Percentiles rank a stretch among this genome's conserved stretches.
Conservation (phyloP, 2,888 invertebrate genomes). For the Caenorhabditis sp. region DNA sequence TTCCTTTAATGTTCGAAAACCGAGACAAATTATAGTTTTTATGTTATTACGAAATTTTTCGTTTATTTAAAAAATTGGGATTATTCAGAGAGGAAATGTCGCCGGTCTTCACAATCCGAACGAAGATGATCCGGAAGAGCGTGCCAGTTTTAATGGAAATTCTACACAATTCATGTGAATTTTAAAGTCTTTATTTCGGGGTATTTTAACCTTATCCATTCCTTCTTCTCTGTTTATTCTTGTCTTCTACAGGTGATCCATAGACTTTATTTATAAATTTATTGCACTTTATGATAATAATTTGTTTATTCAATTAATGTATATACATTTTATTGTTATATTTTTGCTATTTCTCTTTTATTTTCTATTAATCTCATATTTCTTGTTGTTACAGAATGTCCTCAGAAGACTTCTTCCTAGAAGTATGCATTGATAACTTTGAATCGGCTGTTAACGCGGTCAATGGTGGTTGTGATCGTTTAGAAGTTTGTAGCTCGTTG, state of each 20-base stretch:
- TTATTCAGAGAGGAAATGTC: constrained; percentile 46
- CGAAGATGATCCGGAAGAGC: constrained; percentile 37
- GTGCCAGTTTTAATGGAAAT: constrained; percentile 56
- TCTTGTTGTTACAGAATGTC: not conserved
- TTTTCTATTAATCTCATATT: not conserved
- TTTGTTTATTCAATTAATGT: constrained; percentile 12
- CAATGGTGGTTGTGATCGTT: constrained; percentile 41
- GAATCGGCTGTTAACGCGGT: constrained; percentile 47
- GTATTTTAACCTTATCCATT: not conserved
- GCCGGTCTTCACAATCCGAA: constrained; percentile 45
- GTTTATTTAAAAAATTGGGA: not conserved
- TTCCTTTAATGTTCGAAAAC: no score
- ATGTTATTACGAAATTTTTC: no score
- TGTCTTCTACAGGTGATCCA: not conserved
- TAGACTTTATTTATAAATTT: not conserved
- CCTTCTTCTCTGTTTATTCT: not conserved
- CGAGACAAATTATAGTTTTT: no score
- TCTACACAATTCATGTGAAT: constrained; percentile 52
- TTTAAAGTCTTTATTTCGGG: not conserved
- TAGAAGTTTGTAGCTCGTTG: constrained; percentile 51
- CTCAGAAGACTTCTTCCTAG: constrained; percentile 14
- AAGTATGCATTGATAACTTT: constrained; percentile 52
- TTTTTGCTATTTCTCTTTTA: not conserved
- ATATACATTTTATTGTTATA: not conserved
- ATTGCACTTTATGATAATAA: not conserved